A percentile compares a stretch with the other conserved stretches of the same genome.
Evolutionary conservation across 35 echinoderm and acorn worm species (phyloP).

Genomic region (Apostichopus japonicus): DNA sequence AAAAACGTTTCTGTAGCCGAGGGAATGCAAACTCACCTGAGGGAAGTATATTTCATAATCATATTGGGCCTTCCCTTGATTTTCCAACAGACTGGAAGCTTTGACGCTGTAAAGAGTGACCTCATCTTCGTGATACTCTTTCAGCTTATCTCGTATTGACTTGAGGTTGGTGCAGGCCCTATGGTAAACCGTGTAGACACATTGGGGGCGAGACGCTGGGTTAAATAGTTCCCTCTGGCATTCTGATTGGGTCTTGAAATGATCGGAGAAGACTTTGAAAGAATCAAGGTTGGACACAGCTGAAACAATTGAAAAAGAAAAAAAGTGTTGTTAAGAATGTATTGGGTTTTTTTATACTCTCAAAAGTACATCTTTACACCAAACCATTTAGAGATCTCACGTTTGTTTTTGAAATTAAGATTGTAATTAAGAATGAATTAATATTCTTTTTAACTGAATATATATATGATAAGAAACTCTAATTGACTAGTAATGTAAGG

Average conservation of each 20-base stretch:
- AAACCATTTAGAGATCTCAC: too few species aligned
- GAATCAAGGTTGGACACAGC: slow-evolving; percentile 69
- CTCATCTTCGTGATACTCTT: slow-evolving; percentile 75
- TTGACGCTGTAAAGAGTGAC: slow-evolving; percentile 56
- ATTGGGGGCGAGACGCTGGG: slow-evolving; percentile 50
- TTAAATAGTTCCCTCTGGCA: slow-evolving; percentile 59
- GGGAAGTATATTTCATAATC: slow-evolving; percentile 79
- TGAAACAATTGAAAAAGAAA: slow-evolving; percentile 25
- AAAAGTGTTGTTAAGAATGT: background rate
- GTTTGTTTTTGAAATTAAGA: too few species aligned
- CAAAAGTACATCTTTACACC: too few species aligned
- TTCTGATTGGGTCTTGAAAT: slow-evolving; percentile 38
- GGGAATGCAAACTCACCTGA: slow-evolving; percentile 42
- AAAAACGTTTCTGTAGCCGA: too few species aligned
- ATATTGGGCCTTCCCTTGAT: slow-evolving; percentile 40
- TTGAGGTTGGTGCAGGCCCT: slow-evolving; percentile 73
- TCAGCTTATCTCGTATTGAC: slow-evolving; percentile 66
- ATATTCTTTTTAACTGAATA: too few species aligned
- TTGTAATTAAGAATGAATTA: too few species aligned
- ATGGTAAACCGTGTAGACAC: slow-evolving; percentile 55
- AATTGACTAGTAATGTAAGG: too few species aligned
- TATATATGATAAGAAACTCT: too few species aligned
- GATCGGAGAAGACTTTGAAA: slow-evolving; percentile 56
- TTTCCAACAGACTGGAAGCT: slow-evolving; percentile 33
- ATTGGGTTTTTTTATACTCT: too few species aligned